These are phyloP conservation scores for Pseudorhombus dupliciocellatus DNA, from an alignment of 2,113 vertebrate species.

Conservation along the genomic window DNA sequence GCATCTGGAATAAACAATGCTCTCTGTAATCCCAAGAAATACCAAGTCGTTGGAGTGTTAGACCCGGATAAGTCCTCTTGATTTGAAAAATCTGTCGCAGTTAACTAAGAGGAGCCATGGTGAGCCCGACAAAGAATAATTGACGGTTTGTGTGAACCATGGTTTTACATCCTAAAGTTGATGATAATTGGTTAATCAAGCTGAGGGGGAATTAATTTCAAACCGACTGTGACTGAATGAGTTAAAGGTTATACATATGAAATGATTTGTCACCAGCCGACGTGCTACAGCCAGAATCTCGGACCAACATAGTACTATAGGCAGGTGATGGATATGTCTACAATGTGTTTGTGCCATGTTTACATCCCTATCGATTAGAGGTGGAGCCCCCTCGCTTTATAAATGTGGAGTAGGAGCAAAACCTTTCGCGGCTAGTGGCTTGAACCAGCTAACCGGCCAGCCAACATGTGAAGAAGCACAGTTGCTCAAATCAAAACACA, in stretches of 20 bases:
- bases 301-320: not conserved
- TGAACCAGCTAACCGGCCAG: not conserved
- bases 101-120: constrained; percentile 22
- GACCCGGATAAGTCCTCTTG: constrained; percentile 9
- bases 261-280: not conserved
- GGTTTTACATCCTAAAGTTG: not conserved
- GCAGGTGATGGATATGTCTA: not conserved
- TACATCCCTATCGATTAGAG: not conserved
- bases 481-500: not conserved
- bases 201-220: not conserved
- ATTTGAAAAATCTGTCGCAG: constrained; percentile 8
- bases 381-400: not conserved
- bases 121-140: constrained; percentile 3
- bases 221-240: not conserved
- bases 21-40: constrained; percentile 16
- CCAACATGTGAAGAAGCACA: not conserved
- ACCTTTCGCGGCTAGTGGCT: too few relatives aligned
- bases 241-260: not conserved
- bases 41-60: not conserved
- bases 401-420: too few relatives aligned
- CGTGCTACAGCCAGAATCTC: not conserved
- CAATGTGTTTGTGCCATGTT: not conserved
- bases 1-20: constrained; percentile 29
- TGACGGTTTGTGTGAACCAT: constrained; percentile 21
- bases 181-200: not conserved